Evolutionary conservation across 2,888 invertebrate genomes (phyloP), one percentile per base, ranked within the genome.

Genomic region (Erynnis tages): DNA sequence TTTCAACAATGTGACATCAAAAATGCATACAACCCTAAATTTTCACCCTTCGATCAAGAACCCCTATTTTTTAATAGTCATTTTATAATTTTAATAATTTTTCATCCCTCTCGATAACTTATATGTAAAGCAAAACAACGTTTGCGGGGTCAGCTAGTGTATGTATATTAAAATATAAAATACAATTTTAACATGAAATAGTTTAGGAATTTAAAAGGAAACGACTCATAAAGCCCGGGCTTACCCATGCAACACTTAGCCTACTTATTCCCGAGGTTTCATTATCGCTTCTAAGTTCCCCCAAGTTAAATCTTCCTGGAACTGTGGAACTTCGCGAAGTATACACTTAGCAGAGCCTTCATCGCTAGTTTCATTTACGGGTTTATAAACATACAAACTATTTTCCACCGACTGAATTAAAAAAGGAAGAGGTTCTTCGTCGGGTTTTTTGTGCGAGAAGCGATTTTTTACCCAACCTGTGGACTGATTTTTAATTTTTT

Each of bases 271-370:
- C 43, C 35, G 27, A 29, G 44, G 43, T 50, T 50, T 37, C 43
- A 50, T 50, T 50, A 50, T 50, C 50, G 50, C 50, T 29, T 43
- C 35, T 11, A 50, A 44, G 27, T 50, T 44, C 23, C 13, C 23
- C 19, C 50, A 14, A 35, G 43, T 50, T 35, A 50, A 50, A 35
- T 43, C 43, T 43, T 27, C 43, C 17, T 13, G 45, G 30, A 25
- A 49, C 34, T 23, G 23, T 5, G 34, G 34, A 49, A 49, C 50
- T 50, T 43, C 6, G 17, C 27, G 35, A 23, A 35, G 19, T 50
- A 11, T 27, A 49, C 34, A 49, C 34, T 43, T 29, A 17, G n/a
- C 13, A 35, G 27, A 35, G 19, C 27, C 19, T 17, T 49, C 48
- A 41, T 41, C 50, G 11, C 50, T 35, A 27, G 30, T 49, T 50